These are phyloP conservation scores for Diplodus puntazzo DNA, from an alignment of 2,797 vertebrate genomes.

Conservation along the genomic window DNA sequence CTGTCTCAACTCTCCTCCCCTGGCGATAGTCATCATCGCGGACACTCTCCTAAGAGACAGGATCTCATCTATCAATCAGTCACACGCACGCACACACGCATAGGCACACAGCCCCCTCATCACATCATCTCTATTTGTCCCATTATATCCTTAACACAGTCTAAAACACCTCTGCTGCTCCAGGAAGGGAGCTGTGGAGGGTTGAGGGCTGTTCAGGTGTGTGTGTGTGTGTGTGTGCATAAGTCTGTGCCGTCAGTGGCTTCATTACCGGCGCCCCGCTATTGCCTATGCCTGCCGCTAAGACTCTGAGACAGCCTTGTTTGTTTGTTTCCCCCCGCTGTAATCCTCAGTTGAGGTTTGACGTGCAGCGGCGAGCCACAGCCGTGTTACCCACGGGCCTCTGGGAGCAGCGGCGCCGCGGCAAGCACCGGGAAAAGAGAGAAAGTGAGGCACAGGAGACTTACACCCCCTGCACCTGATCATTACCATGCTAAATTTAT, in stretches of 20 bases:
- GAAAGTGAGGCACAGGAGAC: slow-evolving; percentile 69
- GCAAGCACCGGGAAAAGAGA: slow-evolving; percentile 54
- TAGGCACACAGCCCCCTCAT: slow-evolving; percentile 33
- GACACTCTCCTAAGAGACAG: slow-evolving; percentile 74
- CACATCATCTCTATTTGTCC: slow-evolving; percentile 73
- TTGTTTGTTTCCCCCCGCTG: slow-evolving; percentile 66
- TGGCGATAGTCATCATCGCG: slow-evolving; percentile 70
- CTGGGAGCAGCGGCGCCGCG: slow-evolving; percentile 57
- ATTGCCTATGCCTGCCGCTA: slow-evolving; percentile 43
- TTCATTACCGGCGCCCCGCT: slow-evolving; percentile 58
- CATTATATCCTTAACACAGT: slow-evolving; percentile 73
- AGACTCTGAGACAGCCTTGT: slow-evolving; percentile 60
- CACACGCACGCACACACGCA: slow-evolving; percentile 19
- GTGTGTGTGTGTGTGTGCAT: slow-evolving; percentile 32
- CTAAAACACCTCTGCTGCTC: slow-evolving; percentile 68
- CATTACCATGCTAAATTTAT: slow-evolving; percentile 88
- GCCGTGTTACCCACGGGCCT: slow-evolving; percentile 65
- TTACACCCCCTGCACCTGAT: slow-evolving; percentile 79
- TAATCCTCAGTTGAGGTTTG: slow-evolving; percentile 72
- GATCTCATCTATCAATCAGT: slow-evolving; percentile 77
- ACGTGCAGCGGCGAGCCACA: slow-evolving; percentile 57
- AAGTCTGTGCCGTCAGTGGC: slow-evolving; percentile 50
- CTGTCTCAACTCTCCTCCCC: slow-evolving; percentile 66
- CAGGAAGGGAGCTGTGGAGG: slow-evolving; percentile 38
- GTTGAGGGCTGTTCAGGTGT: slow-evolving; percentile 34